phyloP scores from a whole-genome alignment of 2,797 vertebrate genomes.

The Catostomus latipinnis region DNA sequence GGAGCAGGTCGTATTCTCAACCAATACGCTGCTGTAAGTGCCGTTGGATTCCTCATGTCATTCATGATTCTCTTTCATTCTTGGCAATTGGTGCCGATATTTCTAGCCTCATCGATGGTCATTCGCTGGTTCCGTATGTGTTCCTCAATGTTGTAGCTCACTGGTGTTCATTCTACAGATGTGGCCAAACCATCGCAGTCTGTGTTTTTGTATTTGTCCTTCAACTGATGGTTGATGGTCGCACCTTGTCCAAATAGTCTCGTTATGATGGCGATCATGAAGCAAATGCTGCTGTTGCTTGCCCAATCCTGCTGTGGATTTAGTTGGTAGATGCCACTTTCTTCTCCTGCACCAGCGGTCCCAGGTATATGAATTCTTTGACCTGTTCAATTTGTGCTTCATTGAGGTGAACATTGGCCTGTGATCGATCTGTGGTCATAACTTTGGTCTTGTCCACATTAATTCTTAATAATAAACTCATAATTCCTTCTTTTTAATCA shows the following conservation, averaged over 20 bases:
- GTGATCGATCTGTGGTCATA: neutral
- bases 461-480: neutral
- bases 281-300: no score
- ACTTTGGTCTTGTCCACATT: neutral
- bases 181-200: no score
- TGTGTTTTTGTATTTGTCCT: no score
- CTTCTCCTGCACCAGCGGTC: no score
- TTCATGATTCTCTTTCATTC: neutral
- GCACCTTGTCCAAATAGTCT: neutral
- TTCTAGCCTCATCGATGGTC: neutral
- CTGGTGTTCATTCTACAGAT: neutral
- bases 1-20: no score
- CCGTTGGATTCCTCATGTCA: neutral
- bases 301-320: neutral
- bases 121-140: neutral
- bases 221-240: neutral
- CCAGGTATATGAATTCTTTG: no score
- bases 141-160: neutral
- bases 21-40: no score
- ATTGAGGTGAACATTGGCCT: neutral
- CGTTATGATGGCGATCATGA: neutral
- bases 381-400: no score
- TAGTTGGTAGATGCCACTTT: neutral
- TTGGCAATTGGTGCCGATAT: no score
- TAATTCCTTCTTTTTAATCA: no score